Evolutionary conservation across 1,140 invertebrate species (phyloP), one percentile per base, ranked within the genome.

Genomic region (Drosophila murphyi): DNA sequence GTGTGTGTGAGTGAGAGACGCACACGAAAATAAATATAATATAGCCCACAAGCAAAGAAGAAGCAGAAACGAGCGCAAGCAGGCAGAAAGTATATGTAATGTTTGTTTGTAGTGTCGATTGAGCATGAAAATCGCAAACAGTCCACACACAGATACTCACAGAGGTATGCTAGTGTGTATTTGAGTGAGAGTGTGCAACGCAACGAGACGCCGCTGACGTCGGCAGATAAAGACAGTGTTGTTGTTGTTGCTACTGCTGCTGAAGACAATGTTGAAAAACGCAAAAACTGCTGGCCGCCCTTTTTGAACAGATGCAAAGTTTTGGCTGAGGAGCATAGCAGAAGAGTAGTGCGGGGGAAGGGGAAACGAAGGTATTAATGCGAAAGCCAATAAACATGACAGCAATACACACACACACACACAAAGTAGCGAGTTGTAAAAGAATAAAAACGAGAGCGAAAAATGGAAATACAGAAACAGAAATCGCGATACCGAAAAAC

Each of bases 391-490:
- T 43, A 39, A 67, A 52, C n/a, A 48, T 20, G 20, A 20, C 20
- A 20, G 20, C 20, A 20, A 20, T 45, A 63, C 52, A 57, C 37
- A 64, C 41, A 65, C 41, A 65, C 10, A 12, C 37, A 59, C 41
- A 63, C 47, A 72, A 69, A 85, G 61, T 50, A 78, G 55, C 67
- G 60, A 78, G 52, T 65, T 55, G 51, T 48, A 10, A 10, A n/a
- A 35, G 45, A 52, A 63, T 72, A 71, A 62, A 86, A 89, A 81
- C 72, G 85, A 89, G 85, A 89, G 86, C 81, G 86, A 89, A 89
- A 56, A 89, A 83, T 83, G 68, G 83, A 89, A 88, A 87, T 76
- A 82, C 60, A 65, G 20, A 20, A 20, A 20, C 20, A 20, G 20
- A 20, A 88, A 88, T 82, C 48, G 78, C 76, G 59, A 72, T 65